Evolutionary conservation across 2,113 vertebrate genomes (phyloP).

Genomic region (Callipepla californica): DNA sequence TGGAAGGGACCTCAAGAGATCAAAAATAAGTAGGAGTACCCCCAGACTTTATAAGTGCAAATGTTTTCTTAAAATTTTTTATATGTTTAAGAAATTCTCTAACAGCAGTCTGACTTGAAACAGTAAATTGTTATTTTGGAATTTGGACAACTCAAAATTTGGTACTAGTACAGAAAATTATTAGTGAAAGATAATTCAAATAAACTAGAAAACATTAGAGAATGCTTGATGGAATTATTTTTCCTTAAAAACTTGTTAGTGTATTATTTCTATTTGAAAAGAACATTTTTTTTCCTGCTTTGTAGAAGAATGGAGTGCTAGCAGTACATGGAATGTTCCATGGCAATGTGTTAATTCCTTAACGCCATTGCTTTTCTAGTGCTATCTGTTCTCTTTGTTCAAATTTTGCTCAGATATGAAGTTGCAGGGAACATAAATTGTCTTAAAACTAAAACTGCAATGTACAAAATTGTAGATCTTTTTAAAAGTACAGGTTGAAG

Average conservation of each 20-base stretch:
- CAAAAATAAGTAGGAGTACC: neutral
- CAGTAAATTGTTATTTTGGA: neutral
- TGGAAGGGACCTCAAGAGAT: too few species aligned
- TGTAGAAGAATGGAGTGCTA: neutral
- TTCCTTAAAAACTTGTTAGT: neutral
- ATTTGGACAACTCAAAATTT: neutral
- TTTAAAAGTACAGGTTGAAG: neutral
- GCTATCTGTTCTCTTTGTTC: neutral
- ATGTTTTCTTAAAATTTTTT: conserved; percentile 43
- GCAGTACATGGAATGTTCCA: neutral
- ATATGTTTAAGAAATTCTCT: conserved; percentile 34
- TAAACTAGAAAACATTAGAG: neutral
- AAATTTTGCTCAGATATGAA: rapidly evolving
- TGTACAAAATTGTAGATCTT: neutral
- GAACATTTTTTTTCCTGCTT: neutral
- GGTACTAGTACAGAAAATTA: neutral
- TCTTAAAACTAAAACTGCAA: neutral
- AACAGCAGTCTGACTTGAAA: neutral
- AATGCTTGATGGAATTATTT: neutral
- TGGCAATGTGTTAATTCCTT: neutral
- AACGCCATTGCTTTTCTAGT: neutral
- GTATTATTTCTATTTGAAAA: neutral
- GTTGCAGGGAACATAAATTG: neutral
- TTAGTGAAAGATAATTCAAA: neutral
- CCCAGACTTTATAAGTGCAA: neutral